Base-by-base conservation (phyloP, 2,797 vertebrate genomes). In the Melanotaenia boesemani region DNA sequence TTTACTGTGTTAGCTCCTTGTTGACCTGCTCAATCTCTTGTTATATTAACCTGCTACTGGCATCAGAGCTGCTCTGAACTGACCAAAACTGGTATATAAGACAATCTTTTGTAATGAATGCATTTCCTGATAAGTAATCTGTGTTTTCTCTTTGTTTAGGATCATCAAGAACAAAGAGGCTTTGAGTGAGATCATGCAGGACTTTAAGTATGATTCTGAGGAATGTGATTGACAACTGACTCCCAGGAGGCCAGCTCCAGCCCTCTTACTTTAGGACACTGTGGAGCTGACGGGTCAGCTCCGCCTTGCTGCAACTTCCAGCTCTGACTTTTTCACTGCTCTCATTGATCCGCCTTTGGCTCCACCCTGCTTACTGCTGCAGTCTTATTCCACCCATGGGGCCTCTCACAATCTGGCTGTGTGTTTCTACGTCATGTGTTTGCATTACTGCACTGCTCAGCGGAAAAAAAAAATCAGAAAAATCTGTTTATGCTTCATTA, bases 141-240 rank as follows among this genome's bases (percentile, higher is more conserved):
- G 9, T 76, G 24, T 70, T 67, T 9, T 39, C 32, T 37, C 3
- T 5, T 67, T 37, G 2, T 69, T 28, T 93, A 99, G 98, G 90
- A 95, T 98, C 94, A 97, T 98, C 94, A 97, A 97, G 95, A 98
- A 95, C 94, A 96, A 96, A 86, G 96, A 97, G 85, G 95, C 94
- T 86, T 94, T 98, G 94, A 97, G 96, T 80, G 96, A 99, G 92
- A 96, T 98, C 94, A 96, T 99, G 92, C 97, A 98, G 93, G 97
- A 99, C 86, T 95, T 99, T 89, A 99, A 96, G 92, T 98, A 97
- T 67, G 97, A 99, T 93, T 97, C 96, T 0, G 98, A 99, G 91
- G 96, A 97, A 88, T 91, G 82, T 13, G 95, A 96, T 85, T 97
- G 93, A 95, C 83, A 58, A 70, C 66, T 1, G 52, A 16, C 10